Percentiles rank a stretch among this genome's conserved stretches.
Evolutionary conservation across 2,888 invertebrate species (phyloP).

Genomic region (Fissipunctia ypsillon): DNA sequence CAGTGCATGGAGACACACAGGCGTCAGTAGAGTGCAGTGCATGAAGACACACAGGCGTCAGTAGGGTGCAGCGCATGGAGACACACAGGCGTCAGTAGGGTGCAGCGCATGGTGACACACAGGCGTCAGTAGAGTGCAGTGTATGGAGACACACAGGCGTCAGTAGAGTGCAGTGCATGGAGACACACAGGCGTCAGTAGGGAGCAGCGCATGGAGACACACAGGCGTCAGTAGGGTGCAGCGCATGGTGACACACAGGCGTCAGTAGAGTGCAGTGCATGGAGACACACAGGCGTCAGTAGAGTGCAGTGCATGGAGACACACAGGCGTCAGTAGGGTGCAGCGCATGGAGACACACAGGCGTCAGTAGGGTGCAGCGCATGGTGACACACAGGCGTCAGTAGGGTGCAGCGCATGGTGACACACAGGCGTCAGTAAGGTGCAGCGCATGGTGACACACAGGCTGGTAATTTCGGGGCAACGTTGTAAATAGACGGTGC

Average conservation of each 20-base stretch:
- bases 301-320: too few species aligned
- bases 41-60: not conserved
- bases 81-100: not conserved
- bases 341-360: too few species aligned
- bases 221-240: not conserved
- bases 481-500: slow-evolving; percentile 27
- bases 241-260: too few species aligned
- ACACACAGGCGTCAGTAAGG: not conserved
- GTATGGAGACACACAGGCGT: too few species aligned
- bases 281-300: not conserved
- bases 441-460: not conserved
- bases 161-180: not conserved
- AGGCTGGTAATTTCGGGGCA: not conserved
- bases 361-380: not conserved
- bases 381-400: not conserved
- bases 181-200: too few species aligned
- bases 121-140: not conserved
- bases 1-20: not conserved
- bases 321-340: not conserved
- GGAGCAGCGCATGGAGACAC: too few species aligned
- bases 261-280: not conserved
- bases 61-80: not conserved
- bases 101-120: too few species aligned
- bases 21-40: too few species aligned
- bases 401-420: not conserved